Evolutionary conservation across 2,797 vertebrate species (phyloP), one percentile per base, ranked within the genome.

Genomic region (Heteromormyrus szaboi): DNA sequence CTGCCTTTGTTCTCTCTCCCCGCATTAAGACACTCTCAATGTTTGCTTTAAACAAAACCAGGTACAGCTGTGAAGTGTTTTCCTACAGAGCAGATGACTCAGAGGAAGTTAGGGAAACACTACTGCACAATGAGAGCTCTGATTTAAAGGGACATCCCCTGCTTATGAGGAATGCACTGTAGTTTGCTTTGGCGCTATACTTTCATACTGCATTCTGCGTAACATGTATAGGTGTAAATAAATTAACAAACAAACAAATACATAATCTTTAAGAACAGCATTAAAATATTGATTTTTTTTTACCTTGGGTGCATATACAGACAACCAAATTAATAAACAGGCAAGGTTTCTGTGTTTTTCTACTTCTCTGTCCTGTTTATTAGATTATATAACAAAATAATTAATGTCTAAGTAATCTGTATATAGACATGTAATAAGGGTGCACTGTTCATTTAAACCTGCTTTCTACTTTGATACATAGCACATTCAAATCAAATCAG

Each of bases 1-100:
- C 96, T 96, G 95, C 93, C 94, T 96, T 96, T 97, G 96, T 96
- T 95, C 93, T 92, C 89, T 0, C 89, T 72, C 88, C 92, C 93
- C 93, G 51, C 59, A 94, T 95, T 94, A 93, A 94, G 93, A 92
- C 41, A 62, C 29, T 94, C 93, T 95, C 72, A 12, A 59, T 59
- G 76, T 59, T 84, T 88, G 53, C 96, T 96, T 94, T 91, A 91
- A 92, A 95, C 93, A 94, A 93, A 93, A 92, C 93, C 95, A 94
- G 93, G 93, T 94, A 93, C 93, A 94, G 95, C 95, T 95, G 95
- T 94, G 93, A 94, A 95, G 94, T 91, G 92, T 94, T 95, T 84
- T 95, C 95, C 95, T 94, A 90, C 90, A 41, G 91, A 79, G 91
- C 89, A 91, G 92, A 93, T 96, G 95, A 96, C 92, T 96, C 95